Evolutionary conservation across 2,888 invertebrate genomes (phyloP).

Genomic region (Bhutanitis thaidina): DNA sequence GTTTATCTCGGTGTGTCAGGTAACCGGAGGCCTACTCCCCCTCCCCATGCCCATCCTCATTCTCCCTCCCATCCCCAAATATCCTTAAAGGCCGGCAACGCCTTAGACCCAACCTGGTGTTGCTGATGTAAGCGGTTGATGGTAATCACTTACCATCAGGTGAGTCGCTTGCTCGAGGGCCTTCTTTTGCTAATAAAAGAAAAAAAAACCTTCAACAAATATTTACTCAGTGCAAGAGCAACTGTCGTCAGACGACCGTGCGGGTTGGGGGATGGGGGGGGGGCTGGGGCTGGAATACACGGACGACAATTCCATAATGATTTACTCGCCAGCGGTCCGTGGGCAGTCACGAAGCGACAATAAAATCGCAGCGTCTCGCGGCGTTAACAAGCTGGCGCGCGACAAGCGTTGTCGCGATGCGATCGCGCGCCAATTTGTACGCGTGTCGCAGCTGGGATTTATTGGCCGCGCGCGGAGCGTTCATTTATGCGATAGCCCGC

Average conservation of each 20-base stretch:
- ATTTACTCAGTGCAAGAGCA: background rate
- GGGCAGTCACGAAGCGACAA: constrained; percentile 48
- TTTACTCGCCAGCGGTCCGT: constrained; percentile 30
- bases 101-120: too few relatives aligned
- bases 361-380: constrained; percentile 49
- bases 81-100: too few relatives aligned
- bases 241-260: constrained; percentile 5
- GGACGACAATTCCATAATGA: constrained; percentile 21
- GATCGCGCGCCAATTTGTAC: constrained; percentile 71
- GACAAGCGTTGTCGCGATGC: constrained; percentile 52
- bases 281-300: constrained; percentile 11
- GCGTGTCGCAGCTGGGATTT: constrained; percentile 62
- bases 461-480: constrained; percentile 58
- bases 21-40: too few relatives aligned
- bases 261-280: too few relatives aligned
- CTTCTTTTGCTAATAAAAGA: too few relatives aligned
- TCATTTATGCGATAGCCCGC: constrained; percentile 34
- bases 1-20: too few relatives aligned
- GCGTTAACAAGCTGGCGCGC: constrained; percentile 32
- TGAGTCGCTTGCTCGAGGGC: too few relatives aligned
- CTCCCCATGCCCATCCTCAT: too few relatives aligned
- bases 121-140: too few relatives aligned
- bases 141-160: too few relatives aligned
- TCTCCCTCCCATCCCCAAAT: too few relatives aligned
- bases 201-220: too few relatives aligned